These are phyloP conservation scores for Spizaetus ornatus DNA, from an alignment of 2,113 vertebrate genomes.

Conservation along the genomic window DNA sequence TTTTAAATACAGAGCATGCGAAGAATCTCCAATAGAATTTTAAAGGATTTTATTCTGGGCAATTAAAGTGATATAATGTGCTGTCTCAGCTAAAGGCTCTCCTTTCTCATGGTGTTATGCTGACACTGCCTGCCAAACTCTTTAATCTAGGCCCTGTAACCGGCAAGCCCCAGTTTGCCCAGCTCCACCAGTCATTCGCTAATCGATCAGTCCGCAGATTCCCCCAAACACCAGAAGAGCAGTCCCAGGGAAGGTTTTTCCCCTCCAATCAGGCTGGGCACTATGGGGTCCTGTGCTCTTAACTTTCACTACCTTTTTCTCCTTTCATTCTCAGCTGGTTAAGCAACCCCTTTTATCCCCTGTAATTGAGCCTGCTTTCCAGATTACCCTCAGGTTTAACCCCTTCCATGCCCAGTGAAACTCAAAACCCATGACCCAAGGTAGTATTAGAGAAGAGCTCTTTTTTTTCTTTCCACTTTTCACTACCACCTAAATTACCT, in stretches of 20 bases:
- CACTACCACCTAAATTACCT: neutral
- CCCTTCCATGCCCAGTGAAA: neutral
- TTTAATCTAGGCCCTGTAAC: neutral
- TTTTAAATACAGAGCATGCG: rapidly evolving
- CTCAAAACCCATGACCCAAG: neutral
- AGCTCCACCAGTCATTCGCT: neutral
- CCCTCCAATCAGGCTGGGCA: neutral
- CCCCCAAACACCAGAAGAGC: neutral
- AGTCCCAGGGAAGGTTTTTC: neutral
- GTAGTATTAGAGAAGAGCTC: neutral
- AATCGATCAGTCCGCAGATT: rapidly evolving
- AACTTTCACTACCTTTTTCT: neutral
- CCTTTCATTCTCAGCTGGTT: neutral
- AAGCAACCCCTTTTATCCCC: neutral
- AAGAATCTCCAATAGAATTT: neutral
- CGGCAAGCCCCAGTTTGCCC: neutral
- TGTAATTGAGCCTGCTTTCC: neutral
- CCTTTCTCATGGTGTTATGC: rapidly evolving
- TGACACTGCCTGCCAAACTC: neutral
- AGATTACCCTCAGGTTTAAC: neutral
- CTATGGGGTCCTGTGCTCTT: neutral
- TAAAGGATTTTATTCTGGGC: neutral
- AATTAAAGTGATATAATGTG: rapidly evolving
- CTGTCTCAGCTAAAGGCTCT: neutral
- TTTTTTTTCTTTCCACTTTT: neutral